phyloP scores from a whole-genome alignment of 2,797 vertebrate species.

The Meda fulgida region DNA sequence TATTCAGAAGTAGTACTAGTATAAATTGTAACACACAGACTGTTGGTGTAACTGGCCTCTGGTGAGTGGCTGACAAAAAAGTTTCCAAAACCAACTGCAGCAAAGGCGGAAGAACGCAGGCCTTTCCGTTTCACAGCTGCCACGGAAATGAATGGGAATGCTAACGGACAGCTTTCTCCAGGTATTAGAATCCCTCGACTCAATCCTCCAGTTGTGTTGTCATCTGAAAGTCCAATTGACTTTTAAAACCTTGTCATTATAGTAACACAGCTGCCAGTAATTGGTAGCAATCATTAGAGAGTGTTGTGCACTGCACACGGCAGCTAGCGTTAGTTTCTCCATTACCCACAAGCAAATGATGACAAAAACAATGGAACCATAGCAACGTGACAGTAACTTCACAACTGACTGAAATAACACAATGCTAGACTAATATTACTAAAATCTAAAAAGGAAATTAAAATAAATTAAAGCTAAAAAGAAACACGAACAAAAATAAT shows the following conservation, averaged over 20 bases:
- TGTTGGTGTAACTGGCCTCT: background rate
- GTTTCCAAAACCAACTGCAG: background rate
- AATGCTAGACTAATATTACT: too few relatives aligned
- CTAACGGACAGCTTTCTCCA: background rate
- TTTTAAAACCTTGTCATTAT: conserved; percentile 16
- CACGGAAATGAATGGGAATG: background rate
- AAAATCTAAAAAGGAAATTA: background rate
- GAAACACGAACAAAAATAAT: too few relatives aligned
- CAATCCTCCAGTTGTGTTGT: background rate
- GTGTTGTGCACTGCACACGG: background rate
- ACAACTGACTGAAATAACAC: background rate
- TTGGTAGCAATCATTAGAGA: conserved; percentile 2
- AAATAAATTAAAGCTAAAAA: too few relatives aligned
- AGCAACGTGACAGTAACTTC: background rate
- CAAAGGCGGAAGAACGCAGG: background rate
- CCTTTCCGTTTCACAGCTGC: background rate
- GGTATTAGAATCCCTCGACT: conserved; percentile 8
- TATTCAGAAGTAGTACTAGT: background rate
- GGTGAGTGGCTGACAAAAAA: background rate
- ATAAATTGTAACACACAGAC: background rate
- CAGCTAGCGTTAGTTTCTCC: background rate
- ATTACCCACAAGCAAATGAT: background rate
- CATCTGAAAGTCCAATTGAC: conserved; percentile 21
- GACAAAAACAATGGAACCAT: background rate
- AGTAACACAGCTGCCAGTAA: conserved; percentile 18